Evolutionary conservation across 2,113 vertebrate species (phyloP), one percentile per base, ranked within the genome.

Genomic region (Lepisosteus oculatus): DNA sequence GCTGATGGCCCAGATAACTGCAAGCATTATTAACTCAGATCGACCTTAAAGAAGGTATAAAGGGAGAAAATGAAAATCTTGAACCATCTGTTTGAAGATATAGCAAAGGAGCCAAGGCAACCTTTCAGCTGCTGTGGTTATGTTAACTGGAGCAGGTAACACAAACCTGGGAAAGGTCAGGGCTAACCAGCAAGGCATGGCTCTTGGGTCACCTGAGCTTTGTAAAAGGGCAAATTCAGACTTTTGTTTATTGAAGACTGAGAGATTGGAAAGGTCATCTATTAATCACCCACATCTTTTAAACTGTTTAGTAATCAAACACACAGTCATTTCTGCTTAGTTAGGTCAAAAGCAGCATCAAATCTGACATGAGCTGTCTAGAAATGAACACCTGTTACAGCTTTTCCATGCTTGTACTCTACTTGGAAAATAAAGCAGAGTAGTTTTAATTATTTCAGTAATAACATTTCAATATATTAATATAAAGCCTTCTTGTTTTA

Each of bases 211-310:
- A 78, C 15, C 64, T 47, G 68, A 73, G 75, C 72, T 74, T 61
- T 44, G 80, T 67, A 83, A 84, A 29, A 85, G 82, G 80, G 76
- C 77, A 79, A 73, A 82, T 65, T 70, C 65, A 44, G 74, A 74
- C 77, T 77, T 77, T 67, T 65, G 69, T 83, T 82, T 77, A 84
- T 12, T 59, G 56, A 12, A 59, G n/a, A 59, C 56, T 9, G 15
- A 43, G 54, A 65, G 61, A 65, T 54, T 61, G 41, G 47, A 76
- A 87, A 85, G 85, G 83, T 84, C 79, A 78, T 1, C 42, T 79
- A 74, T 76, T 83, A 76, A 84, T 71, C 68, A 74, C 70, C 76
- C 67, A 76, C 71, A 79, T 73, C 85, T 73, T 51, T 72, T 76
- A 71, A 71, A 73, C 77, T 1, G 66, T 61, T 43, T 61, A 3